Conservation (phyloP, 1,140 invertebrate species). For the Odontomachus brunneus region DNA sequence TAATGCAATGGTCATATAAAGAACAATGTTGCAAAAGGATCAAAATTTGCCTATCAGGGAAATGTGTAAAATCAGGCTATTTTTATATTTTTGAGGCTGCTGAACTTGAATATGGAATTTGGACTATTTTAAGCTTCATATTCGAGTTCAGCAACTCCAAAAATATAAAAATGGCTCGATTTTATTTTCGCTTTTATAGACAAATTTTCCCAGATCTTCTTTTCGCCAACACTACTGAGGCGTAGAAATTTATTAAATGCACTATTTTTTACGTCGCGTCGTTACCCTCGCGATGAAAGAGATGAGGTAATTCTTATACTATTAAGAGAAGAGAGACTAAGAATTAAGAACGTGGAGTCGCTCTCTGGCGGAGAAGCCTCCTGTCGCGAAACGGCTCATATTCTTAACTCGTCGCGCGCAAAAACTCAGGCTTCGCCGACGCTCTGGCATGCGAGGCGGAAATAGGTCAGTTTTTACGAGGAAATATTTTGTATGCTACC, state of each 20-base stretch:
- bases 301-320: neutral
- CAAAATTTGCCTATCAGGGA: too few species aligned
- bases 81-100: too few species aligned
- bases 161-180: too few species aligned
- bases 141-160: too few species aligned
- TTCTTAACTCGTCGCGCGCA: slow-evolving; percentile 36
- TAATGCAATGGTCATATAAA: too few species aligned
- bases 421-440: slow-evolving; percentile 33
- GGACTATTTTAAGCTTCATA: too few species aligned
- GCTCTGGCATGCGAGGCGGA: slow-evolving; percentile 15
- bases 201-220: too few species aligned
- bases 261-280: neutral
- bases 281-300: slow-evolving; percentile 1
- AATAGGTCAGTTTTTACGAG: slow-evolving; percentile 48
- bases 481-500: slow-evolving; percentile 25
- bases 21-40: too few species aligned
- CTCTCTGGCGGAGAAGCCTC: slow-evolving; percentile 21
- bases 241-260: neutral
- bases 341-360: slow-evolving; percentile 37
- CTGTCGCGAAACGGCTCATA: slow-evolving; percentile 39
- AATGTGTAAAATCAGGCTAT: too few species aligned
- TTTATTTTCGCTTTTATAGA: too few species aligned
- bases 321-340: slow-evolving; percentile 5
- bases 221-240: too few species aligned
- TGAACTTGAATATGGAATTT: too few species aligned